Percentiles rank a stretch among this genome's conserved stretches.
phyloP scores from a whole-genome alignment of 2,797 vertebrate genomes.

The Rhyacichthys aspro region DNA sequence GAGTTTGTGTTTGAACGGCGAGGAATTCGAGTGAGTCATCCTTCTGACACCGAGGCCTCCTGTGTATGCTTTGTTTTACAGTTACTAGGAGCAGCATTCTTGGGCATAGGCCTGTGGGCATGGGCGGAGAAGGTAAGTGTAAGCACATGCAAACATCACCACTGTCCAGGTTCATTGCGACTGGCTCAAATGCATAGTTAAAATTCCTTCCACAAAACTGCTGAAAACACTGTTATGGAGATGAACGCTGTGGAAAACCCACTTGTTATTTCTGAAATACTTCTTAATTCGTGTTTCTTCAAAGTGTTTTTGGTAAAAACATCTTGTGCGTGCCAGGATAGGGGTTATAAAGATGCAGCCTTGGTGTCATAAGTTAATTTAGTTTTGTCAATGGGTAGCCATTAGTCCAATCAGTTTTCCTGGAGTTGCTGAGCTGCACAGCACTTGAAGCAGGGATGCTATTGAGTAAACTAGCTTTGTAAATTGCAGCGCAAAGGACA shows the following conservation, averaged over 20 bases:
- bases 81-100: slow-evolving; percentile 91
- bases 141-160: slow-evolving; percentile 45
- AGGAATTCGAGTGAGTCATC: background rate
- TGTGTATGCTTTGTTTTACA: slow-evolving; percentile 76
- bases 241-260: slow-evolving; percentile 14
- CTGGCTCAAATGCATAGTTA: slow-evolving; percentile 47
- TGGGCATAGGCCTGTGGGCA: slow-evolving; percentile 92
- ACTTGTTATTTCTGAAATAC: slow-evolving; percentile 22
- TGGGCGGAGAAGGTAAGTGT: slow-evolving; percentile 93
- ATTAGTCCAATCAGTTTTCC: slow-evolving; percentile 10
- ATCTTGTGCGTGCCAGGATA: slow-evolving; percentile 8
- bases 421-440: slow-evolving; percentile 7
- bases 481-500: slow-evolving; percentile 9
- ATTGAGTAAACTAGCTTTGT: slow-evolving; percentile 5
- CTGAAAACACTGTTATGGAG: slow-evolving; percentile 20
- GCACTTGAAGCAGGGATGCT: slow-evolving; percentile 2
- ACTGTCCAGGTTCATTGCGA: slow-evolving; percentile 16
- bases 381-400: slow-evolving; percentile 10
- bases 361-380: no score
- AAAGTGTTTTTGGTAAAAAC: slow-evolving; percentile 22
- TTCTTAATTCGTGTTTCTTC: slow-evolving; percentile 25
- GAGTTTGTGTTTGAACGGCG: slow-evolving; percentile 3
- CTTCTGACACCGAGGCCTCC: slow-evolving; percentile 18
- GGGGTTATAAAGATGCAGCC: slow-evolving; percentile 11
- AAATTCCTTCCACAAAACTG: slow-evolving; percentile 50